Conservation (phyloP, 64 coral and sea anemone genomes). For the Porites australiensis region DNA sequence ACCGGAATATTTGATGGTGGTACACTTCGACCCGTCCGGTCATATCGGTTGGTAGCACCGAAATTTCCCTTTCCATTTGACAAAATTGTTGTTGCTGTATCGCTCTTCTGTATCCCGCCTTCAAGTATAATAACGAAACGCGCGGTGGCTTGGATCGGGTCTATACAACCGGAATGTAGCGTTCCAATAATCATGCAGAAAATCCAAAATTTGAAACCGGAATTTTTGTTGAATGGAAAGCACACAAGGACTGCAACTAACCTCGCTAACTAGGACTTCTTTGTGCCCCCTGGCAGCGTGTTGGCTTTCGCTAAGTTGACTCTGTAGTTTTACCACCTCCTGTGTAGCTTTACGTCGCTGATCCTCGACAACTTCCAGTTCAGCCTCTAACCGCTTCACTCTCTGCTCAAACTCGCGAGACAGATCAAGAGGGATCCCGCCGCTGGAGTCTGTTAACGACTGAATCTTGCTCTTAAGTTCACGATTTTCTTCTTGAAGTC, state of each 20-base stretch:
- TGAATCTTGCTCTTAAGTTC: conserved; percentile 74
- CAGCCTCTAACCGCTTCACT: conserved; percentile 68
- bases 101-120: too few species aligned
- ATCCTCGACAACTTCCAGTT: conserved; percentile 79
- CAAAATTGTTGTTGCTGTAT: too few species aligned
- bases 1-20: too few species aligned
- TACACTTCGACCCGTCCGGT: too few species aligned
- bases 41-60: too few species aligned
- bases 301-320: conserved; percentile 80
- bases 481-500: conserved; percentile 86
- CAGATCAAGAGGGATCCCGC: conserved; percentile 67
- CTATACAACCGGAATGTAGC: too few species aligned
- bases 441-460: conserved; percentile 53
- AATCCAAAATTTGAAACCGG: neutral
- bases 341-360: conserved; percentile 71
- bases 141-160: too few species aligned
- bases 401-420: conserved; percentile 85
- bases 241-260: neutral
- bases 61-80: too few species aligned
- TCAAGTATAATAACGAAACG: too few species aligned
- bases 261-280: conserved; percentile 81
- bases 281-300: conserved; percentile 62
- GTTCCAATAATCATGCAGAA: too few species aligned
- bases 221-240: too few species aligned
- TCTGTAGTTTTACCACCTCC: conserved; percentile 76